These are phyloP conservation scores for Actinia tenebrosa DNA, from an alignment of 64 coral and sea anemone species.

Conservation along the genomic window DNA sequence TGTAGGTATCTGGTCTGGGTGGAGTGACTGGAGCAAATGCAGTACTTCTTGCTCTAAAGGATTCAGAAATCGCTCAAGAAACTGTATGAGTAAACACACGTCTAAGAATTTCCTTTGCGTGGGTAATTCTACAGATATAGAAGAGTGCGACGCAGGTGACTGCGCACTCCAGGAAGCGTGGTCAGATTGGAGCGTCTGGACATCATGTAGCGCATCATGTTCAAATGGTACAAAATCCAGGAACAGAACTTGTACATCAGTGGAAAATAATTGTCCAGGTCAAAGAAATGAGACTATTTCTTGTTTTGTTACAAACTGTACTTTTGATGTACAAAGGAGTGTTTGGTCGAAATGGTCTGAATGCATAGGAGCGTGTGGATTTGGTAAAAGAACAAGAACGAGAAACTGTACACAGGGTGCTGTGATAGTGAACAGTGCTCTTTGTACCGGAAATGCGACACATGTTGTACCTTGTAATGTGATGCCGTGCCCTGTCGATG, in stretches of 20 bases:
- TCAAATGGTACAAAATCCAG: conserved; percentile 56
- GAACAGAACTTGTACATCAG: conserved; percentile 33
- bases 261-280: neutral
- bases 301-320: conserved; percentile 25
- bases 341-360: conserved; percentile 54
- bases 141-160: conserved; percentile 44
- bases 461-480: conserved; percentile 51
- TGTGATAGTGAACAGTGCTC: neutral
- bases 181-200: conserved; percentile 67
- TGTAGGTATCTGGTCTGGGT: conserved; percentile 43
- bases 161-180: conserved; percentile 53
- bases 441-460: conserved; percentile 32
- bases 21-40: conserved; percentile 68
- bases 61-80: conserved; percentile 36
- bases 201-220: conserved; percentile 54
- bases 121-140: conserved; percentile 37
- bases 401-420: conserved; percentile 27
- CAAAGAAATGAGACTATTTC: neutral
- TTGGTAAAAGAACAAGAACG: conserved; percentile 19
- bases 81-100: conserved; percentile 11
- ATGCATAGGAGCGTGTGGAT: conserved; percentile 53
- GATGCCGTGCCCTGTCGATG: conserved; percentile 35
- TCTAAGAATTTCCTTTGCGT: neutral
- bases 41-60: conserved; percentile 53
- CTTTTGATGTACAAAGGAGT: conserved; percentile 48